Evolutionary conservation across 2,113 vertebrate genomes (phyloP).

Genomic region (Saimiri boliviensis): DNA sequence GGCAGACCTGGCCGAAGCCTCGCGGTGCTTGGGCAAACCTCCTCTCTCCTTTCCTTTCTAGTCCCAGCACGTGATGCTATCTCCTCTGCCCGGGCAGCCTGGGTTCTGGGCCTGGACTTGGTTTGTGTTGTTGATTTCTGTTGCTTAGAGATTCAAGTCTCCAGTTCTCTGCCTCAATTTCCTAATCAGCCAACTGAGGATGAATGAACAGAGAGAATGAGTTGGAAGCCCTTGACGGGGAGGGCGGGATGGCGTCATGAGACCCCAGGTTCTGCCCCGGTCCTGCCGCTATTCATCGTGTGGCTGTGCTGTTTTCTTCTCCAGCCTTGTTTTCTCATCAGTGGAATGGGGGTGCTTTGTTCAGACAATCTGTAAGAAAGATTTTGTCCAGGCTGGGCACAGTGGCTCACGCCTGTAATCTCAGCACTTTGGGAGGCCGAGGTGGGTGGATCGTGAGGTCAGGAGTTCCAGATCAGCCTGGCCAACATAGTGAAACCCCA

Average conservation of each 20-base stretch:
- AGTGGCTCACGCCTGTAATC: too few relatives aligned
- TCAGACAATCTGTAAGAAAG: fast-evolving
- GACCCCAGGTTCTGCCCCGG: fast-evolving
- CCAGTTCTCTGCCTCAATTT: not conserved
- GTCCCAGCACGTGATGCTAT: not conserved
- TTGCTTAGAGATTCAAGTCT: not conserved
- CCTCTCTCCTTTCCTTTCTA: not conserved
- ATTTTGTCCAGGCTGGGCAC: too few relatives aligned
- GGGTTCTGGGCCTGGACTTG: not conserved
- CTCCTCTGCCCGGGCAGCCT: not conserved
- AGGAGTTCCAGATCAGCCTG: too few relatives aligned
- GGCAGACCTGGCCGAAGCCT: not conserved
- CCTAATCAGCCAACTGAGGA: not conserved
- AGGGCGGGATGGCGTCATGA: not conserved
- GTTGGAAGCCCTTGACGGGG: not conserved
- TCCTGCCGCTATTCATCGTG: not conserved
- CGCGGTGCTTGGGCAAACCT: fast-evolving
- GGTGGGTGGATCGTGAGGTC: too few relatives aligned
- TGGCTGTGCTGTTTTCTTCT: not conserved
- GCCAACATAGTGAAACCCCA: too few relatives aligned
- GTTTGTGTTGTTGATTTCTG: too few relatives aligned
- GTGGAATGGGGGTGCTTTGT: not conserved
- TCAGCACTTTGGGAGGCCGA: too few relatives aligned
- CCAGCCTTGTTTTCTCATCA: not conserved
- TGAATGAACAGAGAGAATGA: not conserved